Percentiles rank a stretch among this genome's conserved stretches.
These are phyloP conservation scores for Limnothrissa miodon DNA, from an alignment of 2,113 vertebrate genomes.

Conservation along the genomic window DNA sequence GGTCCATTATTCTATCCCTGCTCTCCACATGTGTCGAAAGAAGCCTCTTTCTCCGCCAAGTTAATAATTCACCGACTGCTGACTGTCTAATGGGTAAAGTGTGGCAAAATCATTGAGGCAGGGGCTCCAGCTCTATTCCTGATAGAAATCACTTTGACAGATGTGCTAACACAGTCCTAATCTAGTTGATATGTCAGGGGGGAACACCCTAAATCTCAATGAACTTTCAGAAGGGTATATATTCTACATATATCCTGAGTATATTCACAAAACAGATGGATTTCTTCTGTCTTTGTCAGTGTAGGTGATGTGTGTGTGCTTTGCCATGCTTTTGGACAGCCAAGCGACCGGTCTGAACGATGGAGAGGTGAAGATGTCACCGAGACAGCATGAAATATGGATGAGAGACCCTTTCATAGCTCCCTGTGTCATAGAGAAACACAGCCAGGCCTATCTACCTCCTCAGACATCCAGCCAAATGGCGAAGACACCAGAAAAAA, in stretches of 20 bases:
- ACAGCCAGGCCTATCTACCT: neutral
- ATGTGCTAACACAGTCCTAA: neutral
- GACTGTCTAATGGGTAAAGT: neutral
- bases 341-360: neutral
- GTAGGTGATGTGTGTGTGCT: neutral
- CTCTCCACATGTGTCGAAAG: neutral
- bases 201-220: neutral
- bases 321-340: neutral
- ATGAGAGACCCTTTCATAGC: neutral
- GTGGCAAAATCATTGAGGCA: neutral
- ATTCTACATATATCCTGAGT: no score
- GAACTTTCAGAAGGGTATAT: neutral
- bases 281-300: neutral
- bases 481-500: neutral
- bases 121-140: neutral
- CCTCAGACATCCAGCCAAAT: neutral
- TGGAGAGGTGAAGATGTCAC: neutral
- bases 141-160: conserved; percentile 1
- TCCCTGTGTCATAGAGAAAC: neutral
- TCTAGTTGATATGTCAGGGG: neutral
- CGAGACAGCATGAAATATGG: neutral
- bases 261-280: neutral
- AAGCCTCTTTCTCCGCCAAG: neutral
- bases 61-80: neutral
- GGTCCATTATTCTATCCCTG: neutral